Conservation (phyloP, 1,140 invertebrate genomes). For the Eupeodes corollae region DNA sequence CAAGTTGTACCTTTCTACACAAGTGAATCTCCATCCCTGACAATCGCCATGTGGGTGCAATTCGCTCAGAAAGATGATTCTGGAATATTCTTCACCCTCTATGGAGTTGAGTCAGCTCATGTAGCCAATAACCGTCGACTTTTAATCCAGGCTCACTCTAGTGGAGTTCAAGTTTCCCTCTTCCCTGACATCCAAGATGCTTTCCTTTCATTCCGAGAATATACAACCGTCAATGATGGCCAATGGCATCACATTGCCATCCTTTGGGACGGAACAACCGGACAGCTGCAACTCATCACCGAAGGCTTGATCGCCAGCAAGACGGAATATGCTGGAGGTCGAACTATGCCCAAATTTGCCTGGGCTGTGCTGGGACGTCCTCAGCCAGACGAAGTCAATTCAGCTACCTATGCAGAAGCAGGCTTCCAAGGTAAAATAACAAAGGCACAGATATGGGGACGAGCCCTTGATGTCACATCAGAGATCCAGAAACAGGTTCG, state of each 20-base stretch:
- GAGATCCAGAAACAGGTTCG: constrained; percentile 89
- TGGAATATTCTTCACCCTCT: constrained; percentile 89
- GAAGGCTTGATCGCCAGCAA: constrained; percentile 88
- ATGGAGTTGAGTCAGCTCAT: constrained; percentile 71
- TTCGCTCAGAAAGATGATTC: constrained; percentile 80
- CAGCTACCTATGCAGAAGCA: constrained; percentile 65
- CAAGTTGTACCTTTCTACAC: constrained; percentile 83
- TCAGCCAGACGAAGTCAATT: constrained; percentile 50
- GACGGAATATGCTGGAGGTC: constrained; percentile 72
- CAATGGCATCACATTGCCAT: constrained; percentile 94
- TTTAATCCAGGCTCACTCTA: constrained; percentile 79
- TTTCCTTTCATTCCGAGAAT: constrained; percentile 82
- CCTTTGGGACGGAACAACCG: constrained; percentile 79
- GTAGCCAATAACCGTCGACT: constrained; percentile 65
- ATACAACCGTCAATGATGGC: constrained; percentile 87
- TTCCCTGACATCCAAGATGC: constrained; percentile 80
- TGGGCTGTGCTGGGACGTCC: constrained; percentile 90
- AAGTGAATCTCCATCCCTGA: constrained; percentile 62
- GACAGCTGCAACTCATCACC: constrained; percentile 75
- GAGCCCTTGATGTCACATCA: constrained; percentile 77
- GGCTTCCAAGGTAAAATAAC: constrained; percentile 93
- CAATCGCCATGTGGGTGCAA: constrained; percentile 91
- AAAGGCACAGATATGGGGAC: constrained; percentile 88
- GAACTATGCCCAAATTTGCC: constrained; percentile 63
- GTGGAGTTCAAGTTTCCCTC: constrained; percentile 77